Evolutionary conservation across 2,113 vertebrate species (phyloP).

Genomic region (Heliornis fulica): DNA sequence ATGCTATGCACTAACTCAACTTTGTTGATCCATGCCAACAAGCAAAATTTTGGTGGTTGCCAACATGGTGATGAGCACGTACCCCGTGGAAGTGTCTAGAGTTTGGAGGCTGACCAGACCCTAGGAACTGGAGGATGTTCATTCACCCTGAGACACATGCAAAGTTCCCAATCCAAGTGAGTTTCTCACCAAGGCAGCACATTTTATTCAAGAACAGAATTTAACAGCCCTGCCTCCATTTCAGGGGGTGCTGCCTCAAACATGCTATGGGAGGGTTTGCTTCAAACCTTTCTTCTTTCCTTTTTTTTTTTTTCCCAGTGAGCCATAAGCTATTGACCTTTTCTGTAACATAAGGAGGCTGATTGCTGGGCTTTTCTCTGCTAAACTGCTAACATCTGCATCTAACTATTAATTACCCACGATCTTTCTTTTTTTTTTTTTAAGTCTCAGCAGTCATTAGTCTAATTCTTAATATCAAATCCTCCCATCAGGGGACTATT

Average conservation of each 20-base stretch:
- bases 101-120: neutral
- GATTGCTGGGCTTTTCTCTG: slow-evolving; percentile 17
- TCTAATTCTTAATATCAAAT: slow-evolving; percentile 29
- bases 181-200: neutral
- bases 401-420: slow-evolving; percentile 34
- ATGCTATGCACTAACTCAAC: neutral
- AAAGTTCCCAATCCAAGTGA: neutral
- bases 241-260: neutral
- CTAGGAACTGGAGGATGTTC: neutral
- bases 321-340: slow-evolving; percentile 20
- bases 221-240: neutral
- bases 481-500: slow-evolving; percentile 19
- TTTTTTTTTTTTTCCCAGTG: neutral
- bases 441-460: neutral
- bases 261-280: neutral
- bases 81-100: accelerated
- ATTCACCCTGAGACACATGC: accelerated
- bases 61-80: accelerated
- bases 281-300: neutral
- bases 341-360: neutral
- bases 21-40: neutral
- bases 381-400: neutral
- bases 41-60: neutral
- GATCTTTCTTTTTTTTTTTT: neutral
- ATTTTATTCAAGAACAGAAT: neutral